Evolutionary conservation across 2,888 invertebrate genomes (phyloP).

Genomic region (Meteorus cinctellus): DNA sequence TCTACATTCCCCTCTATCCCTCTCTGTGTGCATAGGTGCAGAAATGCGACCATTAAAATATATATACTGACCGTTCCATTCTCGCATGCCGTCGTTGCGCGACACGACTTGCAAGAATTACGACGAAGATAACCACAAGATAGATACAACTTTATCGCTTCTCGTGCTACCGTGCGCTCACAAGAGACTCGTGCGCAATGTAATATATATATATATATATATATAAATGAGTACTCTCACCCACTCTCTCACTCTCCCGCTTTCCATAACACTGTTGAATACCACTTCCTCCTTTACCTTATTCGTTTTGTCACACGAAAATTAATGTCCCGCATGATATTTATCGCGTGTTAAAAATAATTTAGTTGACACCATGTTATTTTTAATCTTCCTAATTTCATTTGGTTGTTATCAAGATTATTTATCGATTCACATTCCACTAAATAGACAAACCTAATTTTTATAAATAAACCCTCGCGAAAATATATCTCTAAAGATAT

Average conservation of each 20-base stretch:
- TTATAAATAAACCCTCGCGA: no score
- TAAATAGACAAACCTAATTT: no score
- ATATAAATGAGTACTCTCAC: not conserved
- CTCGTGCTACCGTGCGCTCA: constrained; percentile 53
- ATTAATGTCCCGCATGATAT: constrained; percentile 14
- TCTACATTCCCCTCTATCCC: no score
- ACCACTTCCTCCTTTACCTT: constrained; percentile 26
- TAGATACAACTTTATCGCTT: constrained; percentile 67
- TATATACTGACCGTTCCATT: constrained; percentile 65
- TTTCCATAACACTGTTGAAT: constrained; percentile 20
- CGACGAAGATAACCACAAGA: constrained; percentile 67
- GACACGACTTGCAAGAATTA: constrained; percentile 65
- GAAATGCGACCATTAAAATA: constrained; percentile 67
- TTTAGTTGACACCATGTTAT: not conserved
- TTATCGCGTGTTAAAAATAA: constrained; percentile 3
- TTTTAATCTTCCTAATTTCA: not conserved
- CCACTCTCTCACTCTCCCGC: constrained; percentile 9
- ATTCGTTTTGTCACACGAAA: constrained; percentile 8
- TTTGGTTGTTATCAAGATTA: not conserved
- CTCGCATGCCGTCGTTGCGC: constrained; percentile 50
- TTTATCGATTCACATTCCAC: no score
- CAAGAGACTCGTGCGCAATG: constrained; percentile 21
- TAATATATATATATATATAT: not conserved
- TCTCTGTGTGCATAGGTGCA: constrained; percentile 55
- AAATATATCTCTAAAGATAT: no score